phyloP scores from a whole-genome alignment of 2,113 vertebrate genomes.

The Todiramphus saurophagus region DNA sequence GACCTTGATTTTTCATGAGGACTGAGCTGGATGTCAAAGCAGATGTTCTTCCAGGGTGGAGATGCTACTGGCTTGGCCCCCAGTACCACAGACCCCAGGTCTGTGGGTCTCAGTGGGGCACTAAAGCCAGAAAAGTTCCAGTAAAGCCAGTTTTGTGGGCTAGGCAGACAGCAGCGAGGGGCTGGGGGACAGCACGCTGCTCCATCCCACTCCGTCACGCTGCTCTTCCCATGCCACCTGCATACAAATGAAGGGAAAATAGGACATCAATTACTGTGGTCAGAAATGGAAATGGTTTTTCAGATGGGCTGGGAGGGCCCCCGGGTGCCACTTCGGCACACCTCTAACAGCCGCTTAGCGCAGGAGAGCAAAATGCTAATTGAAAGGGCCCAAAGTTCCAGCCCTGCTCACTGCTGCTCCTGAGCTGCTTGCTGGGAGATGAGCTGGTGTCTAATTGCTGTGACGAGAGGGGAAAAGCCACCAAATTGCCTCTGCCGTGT shows the following conservation, averaged over 20 bases:
- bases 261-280: neutral
- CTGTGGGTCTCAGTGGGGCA: neutral
- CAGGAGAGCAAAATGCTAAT: neutral
- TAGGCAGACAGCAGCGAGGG: neutral
- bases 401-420: neutral
- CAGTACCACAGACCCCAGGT: accelerated
- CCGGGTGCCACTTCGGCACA: neutral
- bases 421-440: accelerated
- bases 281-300: neutral
- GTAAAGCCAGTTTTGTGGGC: neutral
- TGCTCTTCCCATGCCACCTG: neutral
- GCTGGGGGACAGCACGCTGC: neutral
- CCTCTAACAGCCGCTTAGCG: neutral
- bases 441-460: neutral
- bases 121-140: neutral
- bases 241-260: conserved; percentile 24
- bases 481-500: accelerated
- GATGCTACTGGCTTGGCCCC: neutral
- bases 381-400: neutral
- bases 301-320: neutral
- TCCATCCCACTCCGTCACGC: accelerated
- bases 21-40: neutral
- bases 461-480: neutral
- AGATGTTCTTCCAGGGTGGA: accelerated
- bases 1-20: neutral